Percentiles rank a stretch among this genome's conserved stretches.
Conservation (phyloP, 2,888 invertebrate species). For the Himalopsyche tibetana region DNA sequence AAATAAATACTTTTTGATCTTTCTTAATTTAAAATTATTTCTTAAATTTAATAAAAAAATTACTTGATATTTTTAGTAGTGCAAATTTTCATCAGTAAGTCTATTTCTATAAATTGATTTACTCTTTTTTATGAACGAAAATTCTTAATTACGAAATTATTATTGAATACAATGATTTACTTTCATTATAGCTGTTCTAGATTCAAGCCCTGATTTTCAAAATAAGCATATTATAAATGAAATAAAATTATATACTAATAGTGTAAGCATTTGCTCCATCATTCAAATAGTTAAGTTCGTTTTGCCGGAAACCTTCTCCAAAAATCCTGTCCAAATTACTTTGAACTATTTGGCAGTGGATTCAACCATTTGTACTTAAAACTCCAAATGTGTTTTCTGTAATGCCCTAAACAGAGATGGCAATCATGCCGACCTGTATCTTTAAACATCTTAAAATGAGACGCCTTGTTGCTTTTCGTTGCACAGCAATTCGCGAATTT, state of each 20-base stretch:
- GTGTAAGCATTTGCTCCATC: neutral
- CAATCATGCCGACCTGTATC: slow-evolving; percentile 23
- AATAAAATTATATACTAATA: neutral
- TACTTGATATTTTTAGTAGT: too few relatives aligned
- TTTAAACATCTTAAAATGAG: neutral
- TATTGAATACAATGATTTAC: too few relatives aligned
- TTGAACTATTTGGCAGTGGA: slow-evolving; percentile 37
- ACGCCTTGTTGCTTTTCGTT: neutral
- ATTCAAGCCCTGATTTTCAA: too few relatives aligned
- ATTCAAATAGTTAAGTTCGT: neutral
- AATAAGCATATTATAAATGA: neutral
- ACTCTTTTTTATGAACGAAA: too few relatives aligned
- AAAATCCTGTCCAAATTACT: slow-evolving; percentile 39
- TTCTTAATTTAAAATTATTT: too few relatives aligned
- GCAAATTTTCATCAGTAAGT: too few relatives aligned
- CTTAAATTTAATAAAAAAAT: too few relatives aligned
- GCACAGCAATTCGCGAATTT: too few relatives aligned
- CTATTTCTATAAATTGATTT: too few relatives aligned
- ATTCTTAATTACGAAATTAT: too few relatives aligned
- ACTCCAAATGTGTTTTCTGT: slow-evolving; percentile 12
- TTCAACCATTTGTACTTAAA: slow-evolving; percentile 38
- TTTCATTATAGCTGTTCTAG: too few relatives aligned
- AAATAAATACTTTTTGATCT: too few relatives aligned
- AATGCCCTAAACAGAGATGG: slow-evolving; percentile 35
- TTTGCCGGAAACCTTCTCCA: neutral